Conservation (phyloP, 2,797 vertebrate genomes). For the Caiman crocodilus region DNA sequence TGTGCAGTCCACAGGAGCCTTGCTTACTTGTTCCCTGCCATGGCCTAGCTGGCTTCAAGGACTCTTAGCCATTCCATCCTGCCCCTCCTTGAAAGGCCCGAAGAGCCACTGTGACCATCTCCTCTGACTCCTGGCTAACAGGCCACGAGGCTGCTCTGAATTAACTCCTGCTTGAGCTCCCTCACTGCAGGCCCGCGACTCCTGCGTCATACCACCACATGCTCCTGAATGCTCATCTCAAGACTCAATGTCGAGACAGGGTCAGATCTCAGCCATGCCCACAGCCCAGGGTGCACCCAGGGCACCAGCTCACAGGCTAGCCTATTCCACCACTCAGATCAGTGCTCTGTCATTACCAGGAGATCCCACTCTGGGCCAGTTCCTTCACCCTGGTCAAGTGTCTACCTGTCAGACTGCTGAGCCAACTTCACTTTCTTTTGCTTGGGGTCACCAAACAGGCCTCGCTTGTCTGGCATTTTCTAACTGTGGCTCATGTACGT, state of each 20-base stretch:
- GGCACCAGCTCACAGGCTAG: background rate
- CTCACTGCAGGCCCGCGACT: background rate
- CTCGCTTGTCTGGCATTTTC: no score
- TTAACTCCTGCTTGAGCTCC: background rate
- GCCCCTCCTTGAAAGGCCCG: background rate
- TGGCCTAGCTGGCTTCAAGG: background rate
- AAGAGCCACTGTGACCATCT: background rate
- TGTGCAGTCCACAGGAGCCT: background rate
- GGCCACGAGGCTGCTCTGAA: background rate
- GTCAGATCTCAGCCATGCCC: background rate
- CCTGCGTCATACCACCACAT: background rate
- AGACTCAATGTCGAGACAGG: background rate
- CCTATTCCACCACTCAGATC: background rate
- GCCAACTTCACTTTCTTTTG: background rate
- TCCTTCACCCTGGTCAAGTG: background rate
- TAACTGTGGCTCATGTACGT: no score
- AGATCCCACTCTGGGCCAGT: background rate
- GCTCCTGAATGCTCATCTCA: background rate
- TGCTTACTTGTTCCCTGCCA: background rate
- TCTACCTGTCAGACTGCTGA: background rate
- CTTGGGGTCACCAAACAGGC: background rate
- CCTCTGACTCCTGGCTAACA: background rate
- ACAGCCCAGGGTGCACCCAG: background rate
- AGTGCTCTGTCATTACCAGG: background rate
- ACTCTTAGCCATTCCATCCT: background rate